phyloP scores from a whole-genome alignment of 35 echinoderm and acorn worm species.

The Lytechinus variegatus region DNA sequence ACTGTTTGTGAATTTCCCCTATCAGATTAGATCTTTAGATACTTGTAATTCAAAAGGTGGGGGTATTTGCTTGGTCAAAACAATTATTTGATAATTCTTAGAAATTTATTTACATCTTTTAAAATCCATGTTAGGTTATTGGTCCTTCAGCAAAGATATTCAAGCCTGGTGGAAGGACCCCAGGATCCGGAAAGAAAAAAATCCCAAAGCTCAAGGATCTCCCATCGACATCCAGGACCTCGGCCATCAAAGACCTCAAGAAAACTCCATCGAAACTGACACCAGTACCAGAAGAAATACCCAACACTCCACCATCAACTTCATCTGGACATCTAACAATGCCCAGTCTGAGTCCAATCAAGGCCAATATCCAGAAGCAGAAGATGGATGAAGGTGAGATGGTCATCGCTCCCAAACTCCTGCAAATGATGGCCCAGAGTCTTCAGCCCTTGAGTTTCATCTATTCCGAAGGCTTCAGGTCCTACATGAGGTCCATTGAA shows the following conservation, averaged over 20 bases:
- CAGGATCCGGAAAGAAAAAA: neutral
- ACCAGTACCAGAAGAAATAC: neutral
- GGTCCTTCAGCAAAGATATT: conserved; percentile 47
- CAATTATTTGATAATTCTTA: too few species aligned
- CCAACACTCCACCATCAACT: neutral
- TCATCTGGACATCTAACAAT: neutral
- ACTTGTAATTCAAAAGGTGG: too few species aligned
- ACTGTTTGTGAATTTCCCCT: too few species aligned
- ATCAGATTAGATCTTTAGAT: too few species aligned
- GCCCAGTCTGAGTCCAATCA: neutral
- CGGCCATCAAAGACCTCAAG: neutral
- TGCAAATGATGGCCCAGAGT: conserved; percentile 27
- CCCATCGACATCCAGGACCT: neutral
- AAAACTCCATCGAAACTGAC: neutral
- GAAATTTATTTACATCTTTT: too few species aligned
- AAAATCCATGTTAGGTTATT: neutral
- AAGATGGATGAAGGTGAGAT: conserved; percentile 1
- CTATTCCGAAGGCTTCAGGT: neutral
- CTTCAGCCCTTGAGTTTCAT: conserved; percentile 31
- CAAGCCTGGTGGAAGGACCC: conserved; percentile 20
- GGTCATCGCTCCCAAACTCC: neutral
- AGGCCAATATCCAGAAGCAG: neutral
- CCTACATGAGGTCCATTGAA: conserved; percentile 14
- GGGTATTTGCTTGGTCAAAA: too few species aligned
- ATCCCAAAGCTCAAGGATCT: neutral